Evolutionary conservation across 2,113 vertebrate species (phyloP).

Genomic region (Eubucco bourcierii): DNA sequence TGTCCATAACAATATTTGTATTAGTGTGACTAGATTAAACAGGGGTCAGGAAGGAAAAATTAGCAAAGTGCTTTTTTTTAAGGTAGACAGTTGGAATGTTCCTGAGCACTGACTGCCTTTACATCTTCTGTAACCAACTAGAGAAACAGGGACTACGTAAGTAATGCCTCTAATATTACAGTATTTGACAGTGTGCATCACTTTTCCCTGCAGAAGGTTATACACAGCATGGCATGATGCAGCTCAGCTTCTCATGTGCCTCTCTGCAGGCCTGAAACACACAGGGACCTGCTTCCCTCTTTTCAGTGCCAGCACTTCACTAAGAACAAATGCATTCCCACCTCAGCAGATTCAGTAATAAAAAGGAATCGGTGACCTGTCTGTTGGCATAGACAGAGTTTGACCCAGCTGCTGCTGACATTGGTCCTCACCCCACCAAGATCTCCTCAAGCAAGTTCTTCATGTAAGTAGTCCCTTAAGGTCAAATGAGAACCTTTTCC

Average conservation of each 20-base stretch:
- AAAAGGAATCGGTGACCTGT: background rate
- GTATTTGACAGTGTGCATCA: background rate
- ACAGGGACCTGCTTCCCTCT: background rate
- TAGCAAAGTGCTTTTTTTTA: background rate
- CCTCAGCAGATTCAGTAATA: background rate
- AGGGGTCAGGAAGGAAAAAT: background rate
- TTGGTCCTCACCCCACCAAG: background rate
- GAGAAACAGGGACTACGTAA: background rate
- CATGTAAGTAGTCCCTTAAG: background rate
- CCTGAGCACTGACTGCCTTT: background rate
- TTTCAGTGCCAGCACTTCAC: background rate
- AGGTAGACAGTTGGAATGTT: background rate
- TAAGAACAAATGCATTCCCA: background rate
- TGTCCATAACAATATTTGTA: background rate
- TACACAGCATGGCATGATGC: background rate
- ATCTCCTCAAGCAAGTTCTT: background rate
- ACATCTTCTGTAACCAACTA: background rate
- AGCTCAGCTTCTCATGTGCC: background rate
- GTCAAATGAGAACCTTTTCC: background rate
- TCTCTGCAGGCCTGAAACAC: background rate
- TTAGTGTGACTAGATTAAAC: background rate
- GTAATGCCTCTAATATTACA: background rate
- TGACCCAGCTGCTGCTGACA: background rate
- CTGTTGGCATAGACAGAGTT: background rate
- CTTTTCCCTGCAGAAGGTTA: conserved; percentile 12